Conservation (phyloP, 2,888 invertebrate genomes). For the Pyrochroa serraticornis region DNA sequence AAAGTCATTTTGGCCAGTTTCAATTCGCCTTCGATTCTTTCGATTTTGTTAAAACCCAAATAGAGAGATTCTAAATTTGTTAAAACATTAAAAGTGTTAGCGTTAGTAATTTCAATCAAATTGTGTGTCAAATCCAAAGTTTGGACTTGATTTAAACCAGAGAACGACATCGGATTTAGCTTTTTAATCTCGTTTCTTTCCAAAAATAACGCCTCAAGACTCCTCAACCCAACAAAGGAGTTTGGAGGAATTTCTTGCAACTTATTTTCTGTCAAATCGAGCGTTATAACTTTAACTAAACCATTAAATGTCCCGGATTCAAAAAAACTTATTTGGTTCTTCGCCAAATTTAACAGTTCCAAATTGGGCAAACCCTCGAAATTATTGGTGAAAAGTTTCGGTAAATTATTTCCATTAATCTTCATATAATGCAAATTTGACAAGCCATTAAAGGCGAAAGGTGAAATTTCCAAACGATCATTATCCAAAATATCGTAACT, state of each 20-base stretch:
- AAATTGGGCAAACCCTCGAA: constrained; percentile 1
- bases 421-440: neutral
- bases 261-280: constrained; percentile 8
- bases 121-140: constrained; percentile 1
- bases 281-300: constrained; percentile 1
- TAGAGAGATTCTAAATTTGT: neutral
- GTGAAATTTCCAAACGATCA: neutral
- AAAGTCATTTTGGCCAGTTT: neutral
- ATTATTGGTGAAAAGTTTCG: neutral
- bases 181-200: neutral
- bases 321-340: constrained; percentile 3
- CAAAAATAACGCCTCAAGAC: neutral
- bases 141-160: neutral
- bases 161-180: neutral
- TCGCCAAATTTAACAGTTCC: neutral
- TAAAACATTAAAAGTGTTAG: neutral
- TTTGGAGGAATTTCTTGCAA: neutral
- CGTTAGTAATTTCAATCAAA: neutral
- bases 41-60: constrained; percentile 6
- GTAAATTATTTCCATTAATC: neutral
- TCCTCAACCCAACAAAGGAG: neutral
- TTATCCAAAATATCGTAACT: constrained; percentile 9
- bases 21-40: neutral
- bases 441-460: constrained; percentile 3
- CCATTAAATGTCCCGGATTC: neutral